Evolutionary conservation across 2,888 invertebrate genomes (phyloP), one percentile per base, ranked within the genome.

Genomic region (Clivina fossor): DNA sequence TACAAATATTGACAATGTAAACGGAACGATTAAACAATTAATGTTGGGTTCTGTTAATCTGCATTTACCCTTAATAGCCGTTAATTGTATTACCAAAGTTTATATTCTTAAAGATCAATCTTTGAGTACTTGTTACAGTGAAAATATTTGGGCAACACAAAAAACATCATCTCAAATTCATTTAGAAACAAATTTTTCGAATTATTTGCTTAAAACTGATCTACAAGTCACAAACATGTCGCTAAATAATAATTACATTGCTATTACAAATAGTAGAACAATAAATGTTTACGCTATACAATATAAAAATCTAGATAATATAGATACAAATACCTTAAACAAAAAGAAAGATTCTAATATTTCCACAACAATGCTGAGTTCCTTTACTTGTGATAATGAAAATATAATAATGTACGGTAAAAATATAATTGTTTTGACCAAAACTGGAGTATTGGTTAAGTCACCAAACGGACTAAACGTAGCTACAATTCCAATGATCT

Each of bases 21-120:
- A 85, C 62, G 88, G 89, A 4, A 85, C 87, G 19, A 83, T 90
- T 1, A 88, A 89, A 65, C 87, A 88, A 73, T 81, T 89, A 35
- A 80, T 80, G 63, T 93, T 89, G 92, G 91, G 89, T 30, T 85
- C 84, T 37, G 80, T 84, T 65, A 84, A 85, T 58, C 69, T 86
- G 50, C 78, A 85, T 66, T 83, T 83, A 67, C 87, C 88, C 1
- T 76, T 88, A 43, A 75, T 90, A 51, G 84, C 89, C 66, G 90
- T 91, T 1, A 91, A 90, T 72, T 89, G 90, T 64, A 83, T 90
- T 49, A 86, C 90, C 24, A 88, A 87, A 70, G 88, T 93, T 11
- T 93, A 86, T 68, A 86, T 98, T 60, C 78, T 98, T 60, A 82
- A 85, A 64, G 94, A 96, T 67, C 94, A 95, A 71, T 84, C 85